phyloP scores from a whole-genome alignment of 1,140 invertebrate species.

The Lasaia peninsularis region DNA sequence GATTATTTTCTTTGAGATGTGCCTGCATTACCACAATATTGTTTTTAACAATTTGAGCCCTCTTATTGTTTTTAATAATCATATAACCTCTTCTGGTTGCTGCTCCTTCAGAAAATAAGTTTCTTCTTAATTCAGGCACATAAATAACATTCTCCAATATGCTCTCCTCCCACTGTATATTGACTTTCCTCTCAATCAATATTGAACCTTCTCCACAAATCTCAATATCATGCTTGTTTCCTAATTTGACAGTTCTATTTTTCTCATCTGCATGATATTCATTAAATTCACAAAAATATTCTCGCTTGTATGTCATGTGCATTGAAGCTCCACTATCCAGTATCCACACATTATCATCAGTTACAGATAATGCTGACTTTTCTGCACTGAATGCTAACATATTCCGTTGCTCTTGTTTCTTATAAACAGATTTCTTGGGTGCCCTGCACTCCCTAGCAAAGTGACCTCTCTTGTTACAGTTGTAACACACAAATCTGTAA shows the following conservation, averaged over 20 bases:
- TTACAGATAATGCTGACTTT: slow-evolving; percentile 6
- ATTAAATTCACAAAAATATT: slow-evolving; percentile 24
- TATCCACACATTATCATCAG: slow-evolving; percentile 30
- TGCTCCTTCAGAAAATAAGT: background rate
- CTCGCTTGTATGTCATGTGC: slow-evolving; percentile 20
- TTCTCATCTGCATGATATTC: slow-evolving; percentile 32
- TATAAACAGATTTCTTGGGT: slow-evolving; percentile 11
- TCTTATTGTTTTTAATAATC: slow-evolving; percentile 23
- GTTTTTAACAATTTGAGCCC: slow-evolving; percentile 28
- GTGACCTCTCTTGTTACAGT: slow-evolving; percentile 19
- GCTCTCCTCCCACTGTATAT: background rate
- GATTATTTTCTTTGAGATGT: slow-evolving; percentile 26
- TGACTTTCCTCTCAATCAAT: background rate
- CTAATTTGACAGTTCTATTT: slow-evolving; percentile 23
- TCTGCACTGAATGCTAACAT: slow-evolving; percentile 28
- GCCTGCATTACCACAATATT: slow-evolving; percentile 29
- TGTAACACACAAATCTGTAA: slow-evolving; percentile 21
- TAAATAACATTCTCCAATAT: background rate
- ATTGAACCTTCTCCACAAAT: background rate
- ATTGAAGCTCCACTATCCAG: slow-evolving; percentile 35
- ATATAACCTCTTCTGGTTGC: slow-evolving; percentile 17
- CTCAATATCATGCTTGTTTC: slow-evolving; percentile 28
- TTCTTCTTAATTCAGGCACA: background rate
- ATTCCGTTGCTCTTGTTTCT: slow-evolving; percentile 19
- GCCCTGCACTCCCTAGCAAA: slow-evolving; percentile 18